Conservation (phyloP, 2,888 invertebrate species). For the Cordylochernes scorpioides region DNA sequence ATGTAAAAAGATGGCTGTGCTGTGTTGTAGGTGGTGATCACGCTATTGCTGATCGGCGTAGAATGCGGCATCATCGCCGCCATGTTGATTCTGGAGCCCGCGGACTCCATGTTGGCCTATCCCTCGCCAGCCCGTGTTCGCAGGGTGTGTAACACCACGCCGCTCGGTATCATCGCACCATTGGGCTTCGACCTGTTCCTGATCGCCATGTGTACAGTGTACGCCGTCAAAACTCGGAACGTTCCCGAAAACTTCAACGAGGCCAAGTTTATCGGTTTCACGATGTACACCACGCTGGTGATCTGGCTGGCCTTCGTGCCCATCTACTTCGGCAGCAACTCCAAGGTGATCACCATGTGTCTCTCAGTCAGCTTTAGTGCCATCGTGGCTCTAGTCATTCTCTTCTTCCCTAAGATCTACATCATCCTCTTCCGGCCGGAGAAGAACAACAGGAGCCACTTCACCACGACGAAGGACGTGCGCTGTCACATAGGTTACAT, state of each 20-base stretch:
- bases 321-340: slow-evolving; percentile 63
- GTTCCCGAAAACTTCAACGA: slow-evolving; percentile 97
- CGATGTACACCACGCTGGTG: slow-evolving; percentile 94
- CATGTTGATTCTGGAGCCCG: slow-evolving; percentile 33
- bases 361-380: slow-evolving; percentile 45
- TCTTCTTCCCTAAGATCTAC: slow-evolving; percentile 48
- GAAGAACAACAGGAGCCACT: slow-evolving; percentile 43
- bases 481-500: slow-evolving; percentile 34
- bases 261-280: slow-evolving; percentile 49
- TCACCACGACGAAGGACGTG: slow-evolving; percentile 42
- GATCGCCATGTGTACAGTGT: slow-evolving; percentile 60
- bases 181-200: slow-evolving; percentile 41
- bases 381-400: slow-evolving; percentile 38
- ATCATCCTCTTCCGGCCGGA: slow-evolving; percentile 45
- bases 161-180: slow-evolving; percentile 43
- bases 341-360: slow-evolving; percentile 28
- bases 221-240: slow-evolving; percentile 79
- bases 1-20: too few species aligned
- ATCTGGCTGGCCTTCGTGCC: slow-evolving; percentile 96
- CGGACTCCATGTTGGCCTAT: slow-evolving; percentile 30
- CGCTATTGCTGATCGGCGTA: slow-evolving; percentile 53
- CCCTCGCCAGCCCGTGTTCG: slow-evolving; percentile 27
- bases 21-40: slow-evolving; percentile 51
- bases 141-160: slow-evolving; percentile 35
- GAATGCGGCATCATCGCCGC: slow-evolving; percentile 45